Percentiles rank a stretch among this genome's conserved stretches.
phyloP scores from a whole-genome alignment of 1,140 invertebrate genomes.

The Mesaphorura yosii region DNA sequence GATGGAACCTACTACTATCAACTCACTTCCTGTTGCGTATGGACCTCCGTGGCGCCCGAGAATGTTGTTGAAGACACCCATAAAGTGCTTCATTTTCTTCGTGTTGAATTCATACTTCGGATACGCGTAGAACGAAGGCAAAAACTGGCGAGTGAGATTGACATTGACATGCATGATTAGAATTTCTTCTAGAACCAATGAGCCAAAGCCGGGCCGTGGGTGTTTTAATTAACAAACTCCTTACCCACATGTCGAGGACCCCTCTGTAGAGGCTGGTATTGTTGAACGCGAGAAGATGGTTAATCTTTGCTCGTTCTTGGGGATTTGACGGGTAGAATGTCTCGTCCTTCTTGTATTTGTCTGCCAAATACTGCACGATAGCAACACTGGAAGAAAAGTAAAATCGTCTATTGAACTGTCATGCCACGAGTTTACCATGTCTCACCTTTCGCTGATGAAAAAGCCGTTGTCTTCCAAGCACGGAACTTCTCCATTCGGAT shows the following conservation, averaged over 20 bases:
- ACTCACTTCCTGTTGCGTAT: constrained; percentile 49
- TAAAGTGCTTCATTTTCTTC: constrained; percentile 51
- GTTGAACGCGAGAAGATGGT: constrained; percentile 63
- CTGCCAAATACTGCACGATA: constrained; percentile 62
- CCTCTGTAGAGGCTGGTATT: constrained; percentile 58
- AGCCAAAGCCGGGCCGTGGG: too few species aligned
- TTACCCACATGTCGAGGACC: constrained; percentile 52
- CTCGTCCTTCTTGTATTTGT: constrained; percentile 52
- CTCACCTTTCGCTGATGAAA: too few species aligned
- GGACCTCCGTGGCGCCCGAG: constrained; percentile 45
- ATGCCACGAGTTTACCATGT: neutral
- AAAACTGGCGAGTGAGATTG: constrained; percentile 44
- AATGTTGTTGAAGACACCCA: constrained; percentile 56
- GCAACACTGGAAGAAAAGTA: constrained; percentile 45
- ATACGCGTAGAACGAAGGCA: constrained; percentile 60
- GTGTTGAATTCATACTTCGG: constrained; percentile 48
- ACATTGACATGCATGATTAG: too few species aligned
- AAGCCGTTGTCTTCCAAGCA: too few species aligned
- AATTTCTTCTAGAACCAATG: too few species aligned
- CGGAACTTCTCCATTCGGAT: too few species aligned
- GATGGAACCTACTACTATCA: too few species aligned
- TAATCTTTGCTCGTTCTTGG: constrained; percentile 53
- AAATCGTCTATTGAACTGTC: neutral
- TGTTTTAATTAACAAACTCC: too few species aligned
- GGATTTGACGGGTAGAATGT: constrained; percentile 56